Percentiles rank a stretch among this genome's conserved stretches.
Conservation (phyloP, 1,140 invertebrate species). For the Condylostylus longicornis region DNA sequence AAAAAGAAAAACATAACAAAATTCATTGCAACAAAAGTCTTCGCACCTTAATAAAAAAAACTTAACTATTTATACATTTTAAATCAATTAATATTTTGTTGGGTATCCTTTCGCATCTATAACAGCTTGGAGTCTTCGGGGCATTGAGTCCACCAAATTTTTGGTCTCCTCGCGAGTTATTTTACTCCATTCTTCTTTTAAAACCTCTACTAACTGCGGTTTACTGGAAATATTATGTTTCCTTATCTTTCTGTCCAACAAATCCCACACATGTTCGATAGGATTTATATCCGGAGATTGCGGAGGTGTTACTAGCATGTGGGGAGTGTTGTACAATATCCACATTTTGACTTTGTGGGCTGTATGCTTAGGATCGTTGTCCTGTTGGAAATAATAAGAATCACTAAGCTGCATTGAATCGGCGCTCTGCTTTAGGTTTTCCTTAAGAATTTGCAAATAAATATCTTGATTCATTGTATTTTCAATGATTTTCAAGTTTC, state of each 20-base stretch:
- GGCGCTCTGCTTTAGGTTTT: conserved; percentile 11
- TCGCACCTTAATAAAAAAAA: too few relatives aligned
- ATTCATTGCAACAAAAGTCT: too few relatives aligned
- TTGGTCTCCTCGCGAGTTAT: conserved; percentile 8
- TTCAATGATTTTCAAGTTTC: conserved; percentile 16
- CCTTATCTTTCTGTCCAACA: conserved; percentile 11
- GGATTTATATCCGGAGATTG: conserved; percentile 21
- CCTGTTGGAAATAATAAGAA: conserved; percentile 6
- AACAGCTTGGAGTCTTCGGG: conserved; percentile 8
- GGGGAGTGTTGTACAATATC: conserved; percentile 9
- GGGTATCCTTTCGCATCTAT: conserved; percentile 14
- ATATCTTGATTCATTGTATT: conserved; percentile 8
- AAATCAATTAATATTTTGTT: conserved; percentile 20
- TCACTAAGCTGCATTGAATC: conserved; percentile 6
- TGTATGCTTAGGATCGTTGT: conserved; percentile 18
- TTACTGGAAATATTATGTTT: conserved; percentile 1
- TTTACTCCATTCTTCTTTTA: conserved; percentile 11
- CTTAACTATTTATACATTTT: too few relatives aligned
- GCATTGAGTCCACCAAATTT: conserved; percentile 7
- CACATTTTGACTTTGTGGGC: conserved; percentile 11
- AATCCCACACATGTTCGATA: conserved; percentile 19
- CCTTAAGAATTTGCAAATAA: conserved; percentile 13
- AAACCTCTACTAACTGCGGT: conserved; percentile 6
- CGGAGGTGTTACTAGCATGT: conserved; percentile 16
- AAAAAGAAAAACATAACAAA: too few relatives aligned